These are phyloP conservation scores for Hippolais icterina DNA, from an alignment of 2,113 vertebrate species.

Conservation along the genomic window DNA sequence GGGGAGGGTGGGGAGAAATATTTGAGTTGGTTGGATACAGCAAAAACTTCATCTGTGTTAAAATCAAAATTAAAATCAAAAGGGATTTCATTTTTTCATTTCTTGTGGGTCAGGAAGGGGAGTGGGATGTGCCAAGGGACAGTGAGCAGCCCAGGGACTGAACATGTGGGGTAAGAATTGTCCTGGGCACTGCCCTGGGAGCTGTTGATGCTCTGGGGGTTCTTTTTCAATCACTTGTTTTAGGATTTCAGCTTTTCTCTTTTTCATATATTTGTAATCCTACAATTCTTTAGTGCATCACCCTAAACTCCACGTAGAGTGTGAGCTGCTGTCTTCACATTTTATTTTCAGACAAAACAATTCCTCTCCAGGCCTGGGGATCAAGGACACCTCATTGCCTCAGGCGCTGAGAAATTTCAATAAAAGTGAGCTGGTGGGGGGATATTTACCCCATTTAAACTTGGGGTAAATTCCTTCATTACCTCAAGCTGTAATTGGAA, in stretches of 20 bases:
- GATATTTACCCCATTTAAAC: background rate
- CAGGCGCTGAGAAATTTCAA: background rate
- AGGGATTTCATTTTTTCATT: background rate
- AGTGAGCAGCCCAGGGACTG: background rate
- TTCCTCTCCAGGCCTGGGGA: background rate
- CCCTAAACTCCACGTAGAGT: accelerated
- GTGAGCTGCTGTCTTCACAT: background rate
- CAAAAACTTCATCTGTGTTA: background rate
- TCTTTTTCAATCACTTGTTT: background rate
- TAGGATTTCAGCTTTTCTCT: accelerated
- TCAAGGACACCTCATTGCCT: background rate
- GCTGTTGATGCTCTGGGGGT: background rate
- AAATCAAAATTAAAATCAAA: background rate
- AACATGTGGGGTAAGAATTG: background rate
- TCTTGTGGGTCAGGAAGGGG: background rate
- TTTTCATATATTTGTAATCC: background rate
- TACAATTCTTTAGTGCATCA: background rate
- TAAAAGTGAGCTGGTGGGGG: background rate
- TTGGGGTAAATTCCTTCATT: background rate
- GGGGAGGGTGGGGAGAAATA: background rate
- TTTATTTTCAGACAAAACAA: background rate
- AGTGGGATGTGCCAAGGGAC: background rate
- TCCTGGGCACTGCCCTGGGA: background rate
- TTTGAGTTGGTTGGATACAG: background rate
- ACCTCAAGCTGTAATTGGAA: background rate